Evolutionary conservation across 2,888 invertebrate genomes (phyloP).

Genomic region (Diogma glabrata): DNA sequence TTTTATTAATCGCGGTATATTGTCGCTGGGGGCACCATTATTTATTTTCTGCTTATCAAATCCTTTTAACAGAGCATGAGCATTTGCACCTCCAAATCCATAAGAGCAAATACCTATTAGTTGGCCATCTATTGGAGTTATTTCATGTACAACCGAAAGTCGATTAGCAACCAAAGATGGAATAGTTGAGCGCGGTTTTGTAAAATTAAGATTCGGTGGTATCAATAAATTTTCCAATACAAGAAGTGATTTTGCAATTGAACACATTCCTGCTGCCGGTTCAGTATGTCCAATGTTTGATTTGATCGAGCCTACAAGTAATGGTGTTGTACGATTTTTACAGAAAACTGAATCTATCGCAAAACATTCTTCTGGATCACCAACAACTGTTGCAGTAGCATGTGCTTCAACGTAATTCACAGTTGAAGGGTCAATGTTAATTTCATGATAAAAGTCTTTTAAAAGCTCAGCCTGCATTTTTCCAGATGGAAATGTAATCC

Average conservation of each 20-base stretch:
- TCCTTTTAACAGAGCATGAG: conserved; percentile 33
- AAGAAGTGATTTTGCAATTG: conserved; percentile 67
- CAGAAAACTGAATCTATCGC: conserved; percentile 73
- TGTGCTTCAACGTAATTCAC: conserved; percentile 81
- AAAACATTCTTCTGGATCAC: conserved; percentile 84
- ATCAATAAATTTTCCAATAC: conserved; percentile 70
- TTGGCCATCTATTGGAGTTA: conserved; percentile 57
- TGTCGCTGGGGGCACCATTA: conserved; percentile 47
- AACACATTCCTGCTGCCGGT: conserved; percentile 71
- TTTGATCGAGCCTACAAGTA: conserved; percentile 82
- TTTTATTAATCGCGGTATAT: conserved; percentile 58
- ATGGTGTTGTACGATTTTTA: conserved; percentile 57
- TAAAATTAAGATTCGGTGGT: conserved; percentile 78
- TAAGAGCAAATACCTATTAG: conserved; percentile 80
- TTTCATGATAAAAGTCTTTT: conserved; percentile 53
- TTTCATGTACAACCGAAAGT: conserved; percentile 60
- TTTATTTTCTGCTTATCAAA: conserved; percentile 35
- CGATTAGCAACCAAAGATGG: conserved; percentile 48
- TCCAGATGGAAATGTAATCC: conserved; percentile 56
- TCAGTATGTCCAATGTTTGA: conserved; percentile 92
- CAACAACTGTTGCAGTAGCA: conserved; percentile 68
- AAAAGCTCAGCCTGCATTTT: conserved; percentile 49
- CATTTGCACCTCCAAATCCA: conserved; percentile 87
- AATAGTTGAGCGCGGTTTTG: conserved; percentile 47
- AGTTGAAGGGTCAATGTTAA: conserved; percentile 53